phyloP scores from a whole-genome alignment of 2,888 invertebrate genomes.

The Dascillus cervinus region DNA sequence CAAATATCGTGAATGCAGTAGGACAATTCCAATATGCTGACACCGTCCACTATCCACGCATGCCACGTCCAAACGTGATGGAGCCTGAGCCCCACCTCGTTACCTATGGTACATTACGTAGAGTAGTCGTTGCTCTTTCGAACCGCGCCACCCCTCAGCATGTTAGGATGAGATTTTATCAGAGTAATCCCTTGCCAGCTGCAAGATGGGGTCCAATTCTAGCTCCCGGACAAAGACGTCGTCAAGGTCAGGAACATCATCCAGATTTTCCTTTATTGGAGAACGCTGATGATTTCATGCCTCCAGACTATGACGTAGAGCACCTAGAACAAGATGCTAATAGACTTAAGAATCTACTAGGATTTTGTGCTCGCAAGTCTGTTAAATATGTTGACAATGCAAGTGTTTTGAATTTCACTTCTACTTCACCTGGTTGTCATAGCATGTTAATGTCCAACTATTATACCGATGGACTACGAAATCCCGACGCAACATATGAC shows the following conservation, averaged over 20 bases:
- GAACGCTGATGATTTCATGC: slow-evolving; percentile 1
- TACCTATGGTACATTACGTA: slow-evolving; percentile 1
- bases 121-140: slow-evolving; percentile 4
- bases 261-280: slow-evolving; percentile 1
- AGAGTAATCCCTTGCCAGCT: slow-evolving; percentile 1
- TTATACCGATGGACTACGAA: not conserved
- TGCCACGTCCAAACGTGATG: too few relatives aligned
- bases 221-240: not conserved
- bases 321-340: slow-evolving; percentile 2
- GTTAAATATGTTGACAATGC: slow-evolving; percentile 3
- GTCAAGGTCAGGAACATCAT: slow-evolving; percentile 1
- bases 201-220: slow-evolving; percentile 2
- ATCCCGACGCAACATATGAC: slow-evolving; percentile 1
- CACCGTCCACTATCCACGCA: slow-evolving; percentile 1
- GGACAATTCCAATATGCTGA: too few relatives aligned
- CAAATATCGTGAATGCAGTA: too few relatives aligned
- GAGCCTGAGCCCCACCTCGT: too few relatives aligned
- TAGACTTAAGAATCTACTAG: slow-evolving; percentile 1
- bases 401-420: too few relatives aligned
- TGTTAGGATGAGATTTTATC: too few relatives aligned
- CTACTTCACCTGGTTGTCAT: too few relatives aligned
- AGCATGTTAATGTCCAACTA: too few relatives aligned
- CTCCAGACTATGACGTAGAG: not conserved
- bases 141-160: not conserved
- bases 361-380: slow-evolving; percentile 1